Evolutionary conservation across 2,797 vertebrate genomes (phyloP), one percentile per base, ranked within the genome.

Genomic region (Lagocephalus sceleratus): DNA sequence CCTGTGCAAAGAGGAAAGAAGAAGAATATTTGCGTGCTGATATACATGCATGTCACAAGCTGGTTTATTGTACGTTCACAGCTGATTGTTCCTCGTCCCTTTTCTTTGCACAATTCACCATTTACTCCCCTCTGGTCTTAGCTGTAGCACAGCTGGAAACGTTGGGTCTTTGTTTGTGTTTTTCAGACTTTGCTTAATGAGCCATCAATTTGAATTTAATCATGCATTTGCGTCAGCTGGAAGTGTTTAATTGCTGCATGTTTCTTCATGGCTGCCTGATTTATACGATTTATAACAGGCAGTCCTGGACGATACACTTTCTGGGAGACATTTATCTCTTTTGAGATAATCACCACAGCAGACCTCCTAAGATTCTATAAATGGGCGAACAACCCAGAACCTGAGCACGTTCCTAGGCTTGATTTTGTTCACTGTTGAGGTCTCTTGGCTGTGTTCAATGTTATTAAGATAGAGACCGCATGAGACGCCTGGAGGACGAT

Each of bases 171-270:
- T 35, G 32, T 35, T 35, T 35, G 32, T 14, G 32, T 35, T 12
- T 14, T 35, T 14, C 32, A 35, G 32, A 35, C 32, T 35, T 35
- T 10, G 19, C 26, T 46, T 45, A 39, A 43, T 48, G 35, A 67
- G 57, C 52, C 60, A 60, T 60, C 60, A 26, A 11, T 55, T 62
- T 48, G 43, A 43, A 16, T 60, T 57, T 40, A 80, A 35, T 78
- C 54, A 51, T 78, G 51, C 87, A 79, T 89, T 87, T 89, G 85
- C 84, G 86, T 77, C 73, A 68, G 59, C 63, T 73, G 65, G 72
- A 79, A 80, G 68, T 83, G 65, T 60, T 54, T 78, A 83, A 80
- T 73, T 78, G 68, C 67, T 62, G 21, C 41, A 19, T 63, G 62
- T 78, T 69, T 57, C 60, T 15, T 12, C 32, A 14, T 75, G 81